Percentiles rank a stretch among this genome's conserved stretches.
These are phyloP conservation scores for Ophiothrix spiculata DNA, from an alignment of 35 echinoderm and acorn worm genomes.

Conservation along the genomic window DNA sequence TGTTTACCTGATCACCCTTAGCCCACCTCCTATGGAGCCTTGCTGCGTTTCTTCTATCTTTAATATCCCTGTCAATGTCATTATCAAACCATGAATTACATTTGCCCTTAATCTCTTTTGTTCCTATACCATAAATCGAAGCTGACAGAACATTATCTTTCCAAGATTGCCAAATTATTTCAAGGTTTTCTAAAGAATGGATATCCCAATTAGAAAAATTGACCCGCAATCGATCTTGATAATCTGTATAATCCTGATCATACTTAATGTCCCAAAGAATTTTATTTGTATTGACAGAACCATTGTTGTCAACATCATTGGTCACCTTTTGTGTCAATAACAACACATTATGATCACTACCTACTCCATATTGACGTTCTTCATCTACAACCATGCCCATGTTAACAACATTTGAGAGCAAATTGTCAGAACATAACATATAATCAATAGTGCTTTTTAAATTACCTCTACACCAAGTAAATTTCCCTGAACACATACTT, in stretches of 20 bases:
- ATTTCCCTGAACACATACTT: background rate
- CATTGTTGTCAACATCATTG: background rate
- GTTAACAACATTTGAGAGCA: background rate
- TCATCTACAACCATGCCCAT: background rate
- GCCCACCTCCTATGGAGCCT: background rate
- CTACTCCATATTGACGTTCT: background rate
- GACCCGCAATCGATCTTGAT: background rate
- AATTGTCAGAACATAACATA: constrained; percentile 20
- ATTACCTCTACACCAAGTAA: constrained; percentile 6
- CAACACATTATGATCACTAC: background rate
- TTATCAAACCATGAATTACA: constrained; percentile 34
- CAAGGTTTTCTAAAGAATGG: background rate
- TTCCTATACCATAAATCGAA: background rate
- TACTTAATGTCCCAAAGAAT: background rate
- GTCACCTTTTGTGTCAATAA: background rate
- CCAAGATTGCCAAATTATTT: constrained; percentile 6
- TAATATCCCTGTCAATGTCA: background rate
- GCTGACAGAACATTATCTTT: constrained; percentile 15
- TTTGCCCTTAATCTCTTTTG: constrained; percentile 12
- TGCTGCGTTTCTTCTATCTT: constrained; percentile 9
- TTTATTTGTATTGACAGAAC: background rate
- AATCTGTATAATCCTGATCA: background rate
- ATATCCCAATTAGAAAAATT: constrained; percentile 1
- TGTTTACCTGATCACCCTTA: background rate
- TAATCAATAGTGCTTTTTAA: constrained; percentile 21